Conservation (phyloP, 1,140 invertebrate genomes). For the Myzus persicae region DNA sequence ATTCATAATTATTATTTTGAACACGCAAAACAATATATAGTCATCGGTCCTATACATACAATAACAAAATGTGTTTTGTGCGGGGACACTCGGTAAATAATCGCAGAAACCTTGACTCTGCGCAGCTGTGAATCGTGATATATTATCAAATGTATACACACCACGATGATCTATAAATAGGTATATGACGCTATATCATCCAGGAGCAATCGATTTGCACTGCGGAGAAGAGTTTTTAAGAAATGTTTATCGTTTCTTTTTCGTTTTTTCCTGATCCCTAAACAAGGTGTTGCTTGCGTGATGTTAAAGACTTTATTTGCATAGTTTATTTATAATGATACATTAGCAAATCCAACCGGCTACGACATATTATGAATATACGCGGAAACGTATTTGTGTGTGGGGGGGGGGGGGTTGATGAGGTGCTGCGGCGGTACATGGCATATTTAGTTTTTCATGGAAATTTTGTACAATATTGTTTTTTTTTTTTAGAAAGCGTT, state of each 20-base stretch:
- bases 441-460: neutral
- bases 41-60: neutral
- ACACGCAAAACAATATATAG: neutral
- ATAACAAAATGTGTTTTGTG: neutral
- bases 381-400: too few species aligned
- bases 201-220: neutral
- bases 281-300: neutral
- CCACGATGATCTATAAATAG: constrained; percentile 4
- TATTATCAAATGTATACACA: neutral
- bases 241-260: neutral
- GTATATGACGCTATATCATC: neutral
- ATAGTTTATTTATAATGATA: neutral
- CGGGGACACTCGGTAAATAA: neutral
- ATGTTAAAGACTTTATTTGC: neutral
- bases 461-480: neutral
- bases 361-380: neutral
- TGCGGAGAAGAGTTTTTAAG: neutral
- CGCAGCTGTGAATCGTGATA: neutral
- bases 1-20: neutral
- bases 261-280: neutral
- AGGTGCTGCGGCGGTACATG: too few species aligned
- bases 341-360: neutral
- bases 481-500: neutral
- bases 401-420: too few species aligned
- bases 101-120: neutral